Base-by-base conservation (phyloP, 64 coral and sea anemone genomes). In the Pocillopora verrucosa region DNA sequence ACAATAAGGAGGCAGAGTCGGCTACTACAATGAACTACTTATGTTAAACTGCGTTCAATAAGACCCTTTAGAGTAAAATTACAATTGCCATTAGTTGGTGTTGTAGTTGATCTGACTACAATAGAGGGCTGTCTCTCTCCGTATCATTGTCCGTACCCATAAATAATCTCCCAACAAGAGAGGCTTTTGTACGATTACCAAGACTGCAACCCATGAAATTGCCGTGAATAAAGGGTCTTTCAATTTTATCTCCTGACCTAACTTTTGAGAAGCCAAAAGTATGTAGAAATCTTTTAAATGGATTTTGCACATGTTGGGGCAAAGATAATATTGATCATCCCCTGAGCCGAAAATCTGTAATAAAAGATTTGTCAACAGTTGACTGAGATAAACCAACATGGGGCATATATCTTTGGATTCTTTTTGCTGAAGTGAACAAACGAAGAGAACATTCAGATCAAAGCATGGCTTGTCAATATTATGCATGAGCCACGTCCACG, bases 301-400 rank as follows among this genome's bases (percentile, higher is more conserved):
- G 22, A 70, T 70, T 70, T 30, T 70, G 67, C 67, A 70, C n/a
- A 30, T 70, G 67, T 70, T 70, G 67, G 26, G 67, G 67, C 22
- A 70, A 30, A n/a, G n/a, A n/a, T 25, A 70, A 70, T 70, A 70
- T 70, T 70, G 67, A 70, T 30, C 67, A 70, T 70, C 67, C n/a
- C 11, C 25, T 20, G 25, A 70, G 19, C 20, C n/a, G 67, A 70
- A 70, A 70, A 70, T 70, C 67, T 24, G 22, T 70, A 4, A 11
- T 10, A 24, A 70, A 11, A n/a, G 67, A 70, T 70, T 70, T 70
- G 67, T 70, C 67, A 70, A 70, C 67, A 70, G 25, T 24, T 10
- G 67, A 70, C 41, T 7, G 41, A 70, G 67, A 24, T 70, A n/a
- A 70, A 70, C 22, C 25, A 20, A 11, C n/a, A 22, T 25, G 22